Evolutionary conservation across 1,140 invertebrate species (phyloP).

Genomic region (Drosophila asahinai): DNA sequence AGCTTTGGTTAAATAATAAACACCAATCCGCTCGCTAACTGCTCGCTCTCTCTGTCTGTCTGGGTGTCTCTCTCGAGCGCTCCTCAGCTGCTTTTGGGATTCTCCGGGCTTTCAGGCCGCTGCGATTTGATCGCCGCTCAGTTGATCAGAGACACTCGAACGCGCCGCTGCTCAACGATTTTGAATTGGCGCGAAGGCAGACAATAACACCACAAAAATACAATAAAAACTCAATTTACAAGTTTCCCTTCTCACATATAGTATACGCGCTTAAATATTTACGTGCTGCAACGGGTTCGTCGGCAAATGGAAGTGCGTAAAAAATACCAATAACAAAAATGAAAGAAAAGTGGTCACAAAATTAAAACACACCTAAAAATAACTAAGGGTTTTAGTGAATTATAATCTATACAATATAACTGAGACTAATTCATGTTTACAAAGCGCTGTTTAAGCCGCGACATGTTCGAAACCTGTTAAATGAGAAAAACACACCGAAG

Average conservation of each 20-base stretch:
- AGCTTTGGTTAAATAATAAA: conserved; percentile 36
- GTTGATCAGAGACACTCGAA: conserved; percentile 81
- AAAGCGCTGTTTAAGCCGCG: not conserved
- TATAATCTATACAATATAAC: not conserved
- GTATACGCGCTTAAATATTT: conserved; percentile 25
- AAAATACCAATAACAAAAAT: not conserved
- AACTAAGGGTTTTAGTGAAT: not conserved
- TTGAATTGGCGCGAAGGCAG: conserved; percentile 41
- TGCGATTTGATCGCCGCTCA: conserved; percentile 73
- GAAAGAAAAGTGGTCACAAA: not conserved
- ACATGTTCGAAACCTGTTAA: conserved; percentile 11
- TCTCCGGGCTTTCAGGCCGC: conserved; percentile 51
- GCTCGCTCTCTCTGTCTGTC: conserved; percentile 7
- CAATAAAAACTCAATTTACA: conserved; percentile 16
- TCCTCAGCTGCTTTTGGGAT: conserved; percentile 4
- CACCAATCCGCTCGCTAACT: conserved; percentile 14
- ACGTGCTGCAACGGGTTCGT: conserved; percentile 33
- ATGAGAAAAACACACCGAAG: not conserved
- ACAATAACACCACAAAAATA: not conserved
- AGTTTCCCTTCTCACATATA: conserved; percentile 15
- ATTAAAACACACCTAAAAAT: not conserved
- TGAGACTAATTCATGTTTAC: not conserved
- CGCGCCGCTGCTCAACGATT: conserved; percentile 61
- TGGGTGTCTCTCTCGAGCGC: conserved; percentile 1
- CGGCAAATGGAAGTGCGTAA: conserved; percentile 29